Evolutionary conservation across 2,797 vertebrate species (phyloP).

Genomic region (Echiichthys vipera): DNA sequence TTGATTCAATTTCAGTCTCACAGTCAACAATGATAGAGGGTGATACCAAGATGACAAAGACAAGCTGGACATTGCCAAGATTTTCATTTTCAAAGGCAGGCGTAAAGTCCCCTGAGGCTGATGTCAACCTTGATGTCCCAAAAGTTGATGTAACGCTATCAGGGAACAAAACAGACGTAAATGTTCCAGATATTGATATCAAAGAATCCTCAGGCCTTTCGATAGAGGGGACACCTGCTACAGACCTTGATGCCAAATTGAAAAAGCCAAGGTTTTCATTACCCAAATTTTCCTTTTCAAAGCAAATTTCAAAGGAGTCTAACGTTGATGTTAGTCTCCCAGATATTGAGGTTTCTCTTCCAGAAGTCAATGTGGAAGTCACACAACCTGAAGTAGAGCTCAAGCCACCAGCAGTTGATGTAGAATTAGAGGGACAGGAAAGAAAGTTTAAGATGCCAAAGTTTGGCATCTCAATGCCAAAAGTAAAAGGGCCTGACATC

Average conservation of each 20-base stretch:
- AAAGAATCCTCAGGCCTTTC: slow-evolving; percentile 26
- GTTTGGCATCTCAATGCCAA: neutral
- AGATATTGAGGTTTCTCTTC: slow-evolving; percentile 44
- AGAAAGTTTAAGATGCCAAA: slow-evolving; percentile 48
- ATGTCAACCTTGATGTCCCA: slow-evolving; percentile 30
- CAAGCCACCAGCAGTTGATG: slow-evolving; percentile 31
- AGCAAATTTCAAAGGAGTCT: slow-evolving; percentile 49
- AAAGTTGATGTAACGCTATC: slow-evolving; percentile 16
- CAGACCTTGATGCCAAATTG: slow-evolving; percentile 51
- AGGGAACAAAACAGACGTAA: slow-evolving; percentile 24
- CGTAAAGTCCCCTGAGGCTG: slow-evolving; percentile 11
- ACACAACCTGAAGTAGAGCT: slow-evolving; percentile 47
- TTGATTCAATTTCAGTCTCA: neutral
- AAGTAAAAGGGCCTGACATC: slow-evolving; percentile 40
- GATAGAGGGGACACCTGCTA: slow-evolving; percentile 36
- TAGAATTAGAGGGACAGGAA: slow-evolving; percentile 32
- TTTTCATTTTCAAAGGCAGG: slow-evolving; percentile 58
- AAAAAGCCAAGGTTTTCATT: slow-evolving; percentile 66
- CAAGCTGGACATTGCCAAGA: slow-evolving; percentile 70
- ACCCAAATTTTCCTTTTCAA: slow-evolving; percentile 68
- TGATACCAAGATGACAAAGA: slow-evolving; percentile 52
- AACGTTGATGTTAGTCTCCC: slow-evolving; percentile 33
- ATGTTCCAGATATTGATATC: slow-evolving; percentile 17
- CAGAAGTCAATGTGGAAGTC: slow-evolving; percentile 34
- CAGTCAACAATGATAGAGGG: neutral